These are phyloP conservation scores for Chrysogorgia sp. DNA, from an alignment of 92 coral and sea anemone species.

Conservation along the genomic window DNA sequence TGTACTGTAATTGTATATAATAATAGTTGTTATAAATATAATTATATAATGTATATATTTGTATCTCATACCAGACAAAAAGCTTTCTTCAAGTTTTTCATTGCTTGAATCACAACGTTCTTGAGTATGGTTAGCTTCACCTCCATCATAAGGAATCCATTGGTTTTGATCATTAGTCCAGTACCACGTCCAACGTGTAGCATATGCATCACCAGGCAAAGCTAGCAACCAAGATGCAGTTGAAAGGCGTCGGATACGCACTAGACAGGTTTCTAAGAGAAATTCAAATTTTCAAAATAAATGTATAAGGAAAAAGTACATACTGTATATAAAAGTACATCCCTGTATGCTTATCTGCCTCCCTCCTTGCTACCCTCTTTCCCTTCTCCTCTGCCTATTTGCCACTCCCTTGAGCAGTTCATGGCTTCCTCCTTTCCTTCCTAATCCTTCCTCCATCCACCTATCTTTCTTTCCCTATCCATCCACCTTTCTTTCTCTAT, in stretches of 20 bases:
- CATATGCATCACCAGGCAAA: constrained; percentile 79
- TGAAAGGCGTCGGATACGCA: constrained; percentile 60
- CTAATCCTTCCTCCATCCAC: background rate
- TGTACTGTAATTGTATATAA: too few species aligned
- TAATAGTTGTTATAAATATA: too few species aligned
- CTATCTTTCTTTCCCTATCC: background rate
- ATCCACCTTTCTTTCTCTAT: too few species aligned
- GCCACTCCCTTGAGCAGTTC: too few species aligned
- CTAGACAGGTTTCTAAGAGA: background rate
- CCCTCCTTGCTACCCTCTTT: too few species aligned
- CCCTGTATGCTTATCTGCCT: too few species aligned
- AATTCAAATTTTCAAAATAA: background rate
- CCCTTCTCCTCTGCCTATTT: too few species aligned
- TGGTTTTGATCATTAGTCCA: constrained; percentile 74
- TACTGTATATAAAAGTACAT: too few species aligned
- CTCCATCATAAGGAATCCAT: constrained; percentile 83
- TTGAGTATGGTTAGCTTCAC: constrained; percentile 42
- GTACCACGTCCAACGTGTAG: constrained; percentile 90
- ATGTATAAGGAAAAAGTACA: too few species aligned
- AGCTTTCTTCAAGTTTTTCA: constrained; percentile 73
- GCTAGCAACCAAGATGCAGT: constrained; percentile 81
- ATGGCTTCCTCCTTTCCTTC: background rate
- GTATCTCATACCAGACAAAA: constrained; percentile 62
- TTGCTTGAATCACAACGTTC: constrained; percentile 56
- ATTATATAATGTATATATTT: background rate